A percentile compares a stretch with the other conserved stretches of the same genome.
Conservation (phyloP, 2,797 vertebrate genomes). For the Caiman crocodilus region DNA sequence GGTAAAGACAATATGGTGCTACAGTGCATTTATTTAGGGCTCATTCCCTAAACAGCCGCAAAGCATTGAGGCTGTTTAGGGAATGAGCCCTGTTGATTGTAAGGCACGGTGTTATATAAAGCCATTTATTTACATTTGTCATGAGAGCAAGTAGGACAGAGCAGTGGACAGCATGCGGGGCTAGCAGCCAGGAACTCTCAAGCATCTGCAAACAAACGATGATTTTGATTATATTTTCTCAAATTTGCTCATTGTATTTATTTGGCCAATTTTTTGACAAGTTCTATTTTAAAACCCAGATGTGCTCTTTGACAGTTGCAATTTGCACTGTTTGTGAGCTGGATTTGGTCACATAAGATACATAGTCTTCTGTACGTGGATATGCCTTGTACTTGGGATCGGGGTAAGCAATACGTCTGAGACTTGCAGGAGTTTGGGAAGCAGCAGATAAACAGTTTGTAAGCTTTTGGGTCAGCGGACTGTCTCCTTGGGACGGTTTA, state of each 20-base stretch:
- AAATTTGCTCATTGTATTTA: background rate
- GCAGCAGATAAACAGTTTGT: background rate
- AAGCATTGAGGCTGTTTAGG: background rate
- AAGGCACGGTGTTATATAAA: conserved; percentile 29
- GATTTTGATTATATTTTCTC: no score
- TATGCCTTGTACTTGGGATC: background rate
- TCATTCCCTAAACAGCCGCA: no score
- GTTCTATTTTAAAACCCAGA: background rate
- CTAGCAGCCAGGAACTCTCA: background rate
- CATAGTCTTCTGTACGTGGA: fast-evolving
- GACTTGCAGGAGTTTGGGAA: background rate
- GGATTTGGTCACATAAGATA: background rate
- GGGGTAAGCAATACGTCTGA: background rate
- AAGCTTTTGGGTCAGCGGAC: background rate
- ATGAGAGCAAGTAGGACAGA: background rate
- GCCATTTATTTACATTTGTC: conserved; percentile 16
- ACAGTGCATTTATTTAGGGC: fast-evolving
- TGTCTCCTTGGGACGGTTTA: background rate
- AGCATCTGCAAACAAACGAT: background rate
- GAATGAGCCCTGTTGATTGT: background rate
- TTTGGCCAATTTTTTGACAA: background rate
- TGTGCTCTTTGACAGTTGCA: background rate
- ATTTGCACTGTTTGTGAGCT: background rate
- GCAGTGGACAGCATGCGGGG: background rate
- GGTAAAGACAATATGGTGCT: conserved; percentile 19